Evolutionary conservation across 2,797 vertebrate species (phyloP), one percentile per base, ranked within the genome.

Genomic region (Xiphophorus birchmanni): DNA sequence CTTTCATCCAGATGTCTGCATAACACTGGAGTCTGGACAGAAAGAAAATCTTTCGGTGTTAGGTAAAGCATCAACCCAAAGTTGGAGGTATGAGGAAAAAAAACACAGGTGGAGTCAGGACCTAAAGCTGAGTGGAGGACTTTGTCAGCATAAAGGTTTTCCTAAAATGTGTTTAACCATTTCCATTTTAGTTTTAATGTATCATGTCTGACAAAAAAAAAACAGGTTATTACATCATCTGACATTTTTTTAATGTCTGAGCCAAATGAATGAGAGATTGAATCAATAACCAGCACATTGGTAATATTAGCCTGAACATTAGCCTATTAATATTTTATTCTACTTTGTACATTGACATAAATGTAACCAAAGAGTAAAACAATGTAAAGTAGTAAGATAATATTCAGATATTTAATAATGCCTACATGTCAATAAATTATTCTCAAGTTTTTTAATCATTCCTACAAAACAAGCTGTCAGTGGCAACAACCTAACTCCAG

Each of bases 401-500:
- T 5, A 29, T 29, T 35, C 29, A 35, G 29, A 35, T 63, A 32
- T 63, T 32, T 63, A 29, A 56, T 58, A 29, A 58, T 8, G 74
- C 52, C 56, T 73, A 54, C 73, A 58, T 58, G 5, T 71, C 21
- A 69, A 5, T 44, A 26, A 69, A 12, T 12, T 44, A 15, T 71
- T 23, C 10, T 71, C 23, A 12, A 2, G 23, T 71, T 21, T 71
- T 44, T 6, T 11, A 44, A 29, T 48, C 13, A 8, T 18, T 45
- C 79, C n/a, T 73, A 60, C 9, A 75, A 65, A 45, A 32, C 32
- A 71, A 73, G 21, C 29, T 78, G n/a, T 63, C 75, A 77, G 29
- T 76, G 82, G 77, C 89, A 90, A 92, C 78, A 72, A 75, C 73
- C 75, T 79, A 86, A 82, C 74, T 63, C 23, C 56, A 60, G 80